Base-by-base conservation (phyloP, 2,888 invertebrate genomes). In the Myopa tessellatipennis region DNA sequence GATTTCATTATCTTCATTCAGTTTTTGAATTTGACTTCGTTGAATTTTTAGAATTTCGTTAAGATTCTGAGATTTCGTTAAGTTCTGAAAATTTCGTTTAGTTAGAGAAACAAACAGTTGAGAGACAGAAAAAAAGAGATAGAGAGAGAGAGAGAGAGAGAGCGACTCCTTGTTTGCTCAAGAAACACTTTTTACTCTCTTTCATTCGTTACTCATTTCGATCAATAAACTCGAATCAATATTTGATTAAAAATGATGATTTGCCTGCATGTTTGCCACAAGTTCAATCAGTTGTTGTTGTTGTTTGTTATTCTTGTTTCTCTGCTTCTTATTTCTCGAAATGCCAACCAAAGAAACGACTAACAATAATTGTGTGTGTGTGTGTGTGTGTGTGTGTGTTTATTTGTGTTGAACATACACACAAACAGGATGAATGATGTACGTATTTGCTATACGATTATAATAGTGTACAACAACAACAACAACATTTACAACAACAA, bases 201-300 rank as follows among this genome's bases (percentile, higher is more conserved):
- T 4, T 45, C 45, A 10, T 45, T 45, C 10, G 7, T 45, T 45
- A 6, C 10, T 45, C 6, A 10, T 14, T 67, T 16, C 67, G 38
- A 67, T 67, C 67, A 55, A 55, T 8, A 14, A 14, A 36, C 16
- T 67, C 10, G 67, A 38, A 36, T 67, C 67, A 67, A 67, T 67
- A 67, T 67, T 67, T 67, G 67, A 67, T n/a, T 38, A 8, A 67
- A 63, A 67, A 67, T 67, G 63, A 63, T 67, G 67, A 67, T 67
- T 67, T 38, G 36, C 16, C 34, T 67, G 0, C 12, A 73, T 73
- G 60, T 60, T n/a, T 73, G 73, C 50, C 73, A 73, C 61, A 73
- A 16, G 73, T 73, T 45, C 18, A 58, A 26, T 26, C 26, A 26
- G 40, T n/a, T 72, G 38, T 18, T 60, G 71, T 40, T 58, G 60